Evolutionary conservation across 1,140 invertebrate species (phyloP).

Genomic region (Panagrolaimus sp.): DNA sequence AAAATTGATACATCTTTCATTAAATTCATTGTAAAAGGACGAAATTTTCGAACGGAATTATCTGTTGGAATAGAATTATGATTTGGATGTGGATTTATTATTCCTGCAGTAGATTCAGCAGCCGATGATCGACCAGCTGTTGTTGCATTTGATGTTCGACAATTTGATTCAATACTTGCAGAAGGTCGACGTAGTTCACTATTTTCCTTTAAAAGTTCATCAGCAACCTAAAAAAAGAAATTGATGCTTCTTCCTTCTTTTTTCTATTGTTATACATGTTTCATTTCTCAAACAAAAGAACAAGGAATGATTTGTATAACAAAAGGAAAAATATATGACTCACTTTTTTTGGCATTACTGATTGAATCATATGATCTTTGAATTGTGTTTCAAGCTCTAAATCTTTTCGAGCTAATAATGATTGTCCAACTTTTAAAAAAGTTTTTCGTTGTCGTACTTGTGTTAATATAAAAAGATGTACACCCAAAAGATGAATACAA

Average conservation of each 20-base stretch:
- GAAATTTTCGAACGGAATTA: conserved; percentile 66
- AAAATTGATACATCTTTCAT: conserved; percentile 78
- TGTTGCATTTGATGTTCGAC: conserved; percentile 45
- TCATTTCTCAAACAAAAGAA: too few species aligned
- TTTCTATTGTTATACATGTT: too few species aligned
- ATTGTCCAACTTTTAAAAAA: conserved; percentile 92
- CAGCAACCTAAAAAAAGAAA: conserved; percentile 66
- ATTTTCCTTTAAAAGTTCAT: conserved; percentile 53
- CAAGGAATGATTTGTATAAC: background rate
- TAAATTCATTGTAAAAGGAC: conserved; percentile 87
- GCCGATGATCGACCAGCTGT: conserved; percentile 30
- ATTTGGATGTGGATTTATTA: conserved; percentile 19
- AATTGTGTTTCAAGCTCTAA: conserved; percentile 84
- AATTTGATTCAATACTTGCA: conserved; percentile 38
- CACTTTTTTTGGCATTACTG: conserved; percentile 75
- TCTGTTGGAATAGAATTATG: conserved; percentile 22
- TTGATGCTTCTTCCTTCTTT: background rate
- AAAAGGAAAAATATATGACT: conserved; percentile 13
- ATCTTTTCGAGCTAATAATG: conserved; percentile 75
- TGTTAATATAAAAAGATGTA: conserved; percentile 87
- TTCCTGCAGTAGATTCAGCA: conserved; percentile 38
- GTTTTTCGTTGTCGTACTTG: conserved; percentile 78
- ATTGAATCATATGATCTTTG: conserved; percentile 94
- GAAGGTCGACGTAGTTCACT: conserved; percentile 51
- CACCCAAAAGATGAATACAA: conserved; percentile 81